Conservation (phyloP, 1,140 invertebrate genomes). For the Drosophila funebris region DNA sequence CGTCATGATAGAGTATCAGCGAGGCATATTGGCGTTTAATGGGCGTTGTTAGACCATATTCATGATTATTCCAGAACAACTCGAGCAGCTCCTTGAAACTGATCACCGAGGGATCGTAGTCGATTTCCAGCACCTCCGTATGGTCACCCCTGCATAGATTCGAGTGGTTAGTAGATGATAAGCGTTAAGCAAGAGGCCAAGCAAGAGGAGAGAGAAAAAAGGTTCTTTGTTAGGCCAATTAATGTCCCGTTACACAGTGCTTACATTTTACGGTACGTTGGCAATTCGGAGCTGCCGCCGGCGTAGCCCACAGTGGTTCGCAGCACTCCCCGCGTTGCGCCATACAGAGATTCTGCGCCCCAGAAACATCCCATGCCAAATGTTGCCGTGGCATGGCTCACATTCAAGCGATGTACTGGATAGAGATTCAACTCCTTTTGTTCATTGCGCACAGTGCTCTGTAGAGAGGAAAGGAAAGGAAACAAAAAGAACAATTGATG, state of each 20-base stretch:
- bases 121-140: conserved; percentile 96
- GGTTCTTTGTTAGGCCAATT: conserved; percentile 53
- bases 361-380: conserved; percentile 99
- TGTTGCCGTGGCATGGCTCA: conserved; percentile 87
- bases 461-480: conserved; percentile 11
- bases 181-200: conserved; percentile 28
- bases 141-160: conserved; percentile 91
- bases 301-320: conserved; percentile 97
- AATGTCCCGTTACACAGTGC: conserved; percentile 68
- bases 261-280: conserved; percentile 95
- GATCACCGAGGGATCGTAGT: conserved; percentile 92
- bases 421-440: conserved; percentile 72
- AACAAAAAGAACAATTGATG: conserved; percentile 29
- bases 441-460: conserved; percentile 80
- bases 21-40: conserved; percentile 96
- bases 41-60: conserved; percentile 91
- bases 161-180: conserved; percentile 66
- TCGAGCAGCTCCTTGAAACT: conserved; percentile 91
- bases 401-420: conserved; percentile 68
- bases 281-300: conserved; percentile 91
- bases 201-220: conserved; percentile 23
- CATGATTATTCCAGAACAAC: conserved; percentile 97
- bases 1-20: conserved; percentile 94
- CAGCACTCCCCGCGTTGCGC: conserved; percentile 92
- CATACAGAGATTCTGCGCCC: conserved; percentile 96